These are phyloP conservation scores for Toxonevra muliebris DNA, from an alignment of 2,888 invertebrate genomes.

Conservation along the genomic window DNA sequence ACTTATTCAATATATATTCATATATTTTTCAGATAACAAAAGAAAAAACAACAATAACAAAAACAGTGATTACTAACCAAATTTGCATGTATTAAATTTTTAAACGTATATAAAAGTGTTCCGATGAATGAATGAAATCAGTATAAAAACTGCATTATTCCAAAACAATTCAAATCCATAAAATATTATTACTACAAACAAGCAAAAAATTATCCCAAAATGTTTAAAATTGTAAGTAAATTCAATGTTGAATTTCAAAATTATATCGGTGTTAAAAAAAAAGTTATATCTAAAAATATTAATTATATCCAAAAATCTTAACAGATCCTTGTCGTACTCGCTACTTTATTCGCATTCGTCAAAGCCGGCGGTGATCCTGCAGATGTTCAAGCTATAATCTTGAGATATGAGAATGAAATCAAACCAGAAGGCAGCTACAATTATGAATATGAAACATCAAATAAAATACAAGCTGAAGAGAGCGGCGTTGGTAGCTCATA, in stretches of 20 bases:
- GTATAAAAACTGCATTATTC: conserved; percentile 40
- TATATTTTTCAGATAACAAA: not conserved
- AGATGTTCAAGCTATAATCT: conserved; percentile 48
- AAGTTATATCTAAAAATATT: not conserved
- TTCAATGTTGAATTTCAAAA: not conserved
- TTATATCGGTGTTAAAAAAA: conserved; percentile 15
- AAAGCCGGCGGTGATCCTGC: conserved; percentile 38
- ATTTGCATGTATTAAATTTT: not conserved
- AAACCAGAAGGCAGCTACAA: conserved; percentile 64
- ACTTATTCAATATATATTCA: too few relatives aligned
- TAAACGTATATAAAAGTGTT: conserved; percentile 45
- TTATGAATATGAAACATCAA: conserved; percentile 68
- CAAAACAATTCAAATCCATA: conserved; percentile 17
- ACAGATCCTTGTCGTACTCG: conserved; percentile 13
- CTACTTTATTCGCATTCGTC: conserved; percentile 19
- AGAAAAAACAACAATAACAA: not conserved
- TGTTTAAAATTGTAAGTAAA: conserved; percentile 51
- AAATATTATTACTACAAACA: too few relatives aligned
- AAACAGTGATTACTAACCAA: not conserved
- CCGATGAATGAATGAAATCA: conserved; percentile 41
- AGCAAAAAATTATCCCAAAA: conserved; percentile 35
- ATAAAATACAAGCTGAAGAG: conserved; percentile 70
- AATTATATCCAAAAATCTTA: not conserved
- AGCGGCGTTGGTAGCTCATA: conserved; percentile 67
- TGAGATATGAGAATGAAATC: conserved; percentile 47